These are phyloP conservation scores for Sus cebifrons DNA, from an alignment of 2,797 vertebrate species.

Conservation along the genomic window DNA sequence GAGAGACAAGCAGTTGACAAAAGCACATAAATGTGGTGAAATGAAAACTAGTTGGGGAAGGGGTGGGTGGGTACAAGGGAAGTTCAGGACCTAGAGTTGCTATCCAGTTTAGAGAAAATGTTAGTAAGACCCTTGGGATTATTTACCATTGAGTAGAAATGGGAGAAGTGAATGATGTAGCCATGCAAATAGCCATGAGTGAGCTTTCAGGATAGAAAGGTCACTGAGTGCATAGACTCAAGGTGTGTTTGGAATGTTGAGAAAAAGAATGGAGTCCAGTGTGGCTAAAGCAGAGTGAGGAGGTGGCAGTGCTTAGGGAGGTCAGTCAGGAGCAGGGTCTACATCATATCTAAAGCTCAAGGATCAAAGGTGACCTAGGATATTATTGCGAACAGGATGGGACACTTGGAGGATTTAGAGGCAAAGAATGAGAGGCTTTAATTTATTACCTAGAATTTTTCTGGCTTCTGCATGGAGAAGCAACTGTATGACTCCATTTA, in stretches of 20 bases:
- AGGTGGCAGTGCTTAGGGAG: fast-evolving
- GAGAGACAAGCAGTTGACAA: not conserved
- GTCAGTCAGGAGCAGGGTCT: not conserved
- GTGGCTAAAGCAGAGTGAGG: not conserved
- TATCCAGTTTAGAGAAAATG: not conserved
- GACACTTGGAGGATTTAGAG: not conserved
- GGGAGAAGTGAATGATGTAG: not conserved
- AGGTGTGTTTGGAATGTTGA: not conserved
- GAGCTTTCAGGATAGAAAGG: not conserved
- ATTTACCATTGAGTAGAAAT: not conserved
- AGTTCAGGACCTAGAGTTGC: not conserved
- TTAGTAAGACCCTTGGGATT: not conserved
- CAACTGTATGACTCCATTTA: not conserved
- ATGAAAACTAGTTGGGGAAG: not conserved
- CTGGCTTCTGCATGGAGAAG: not conserved
- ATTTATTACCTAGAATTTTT: not conserved
- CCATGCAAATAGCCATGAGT: too few species aligned
- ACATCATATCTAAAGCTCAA: too few species aligned
- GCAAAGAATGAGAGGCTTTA: not conserved
- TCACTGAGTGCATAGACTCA: fast-evolving
- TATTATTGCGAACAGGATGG: not conserved
- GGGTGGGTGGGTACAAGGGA: too few species aligned
- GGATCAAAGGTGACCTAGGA: fast-evolving
- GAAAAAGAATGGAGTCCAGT: not conserved
- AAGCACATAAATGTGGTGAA: not conserved